Evolutionary conservation across 1,140 invertebrate species (phyloP).

Genomic region (Aphelinus certus): DNA sequence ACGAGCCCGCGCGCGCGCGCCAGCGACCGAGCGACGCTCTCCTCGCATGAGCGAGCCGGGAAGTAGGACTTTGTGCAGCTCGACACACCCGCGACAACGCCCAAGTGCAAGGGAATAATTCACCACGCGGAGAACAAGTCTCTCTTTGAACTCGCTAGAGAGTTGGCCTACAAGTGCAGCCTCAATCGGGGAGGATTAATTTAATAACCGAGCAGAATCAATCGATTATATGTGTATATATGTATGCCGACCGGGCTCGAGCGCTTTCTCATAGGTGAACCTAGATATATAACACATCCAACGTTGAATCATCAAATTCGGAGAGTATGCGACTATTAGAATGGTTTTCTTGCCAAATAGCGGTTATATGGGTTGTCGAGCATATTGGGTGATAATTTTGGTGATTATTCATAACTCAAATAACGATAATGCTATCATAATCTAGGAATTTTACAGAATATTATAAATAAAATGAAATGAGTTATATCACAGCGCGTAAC

Average conservation of each 20-base stretch:
- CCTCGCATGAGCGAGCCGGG: slow-evolving; percentile 2
- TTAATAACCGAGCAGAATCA: slow-evolving; percentile 63
- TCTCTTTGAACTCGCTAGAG: slow-evolving; percentile 39
- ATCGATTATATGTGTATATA: slow-evolving; percentile 55
- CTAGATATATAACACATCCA: no score
- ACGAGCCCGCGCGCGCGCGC: slow-evolving; percentile 11
- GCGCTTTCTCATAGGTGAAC: no score
- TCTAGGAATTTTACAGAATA: no score
- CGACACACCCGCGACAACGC: slow-evolving; percentile 8
- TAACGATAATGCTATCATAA: no score
- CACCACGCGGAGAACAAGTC: slow-evolving; percentile 22
- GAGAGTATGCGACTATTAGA: no score
- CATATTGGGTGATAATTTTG: no score
- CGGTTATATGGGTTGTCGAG: no score
- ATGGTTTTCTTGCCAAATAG: no score
- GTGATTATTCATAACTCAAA: no score
- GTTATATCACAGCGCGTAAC: no score
- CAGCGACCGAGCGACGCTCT: background rate
- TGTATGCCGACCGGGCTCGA: background rate
- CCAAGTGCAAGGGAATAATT: slow-evolving; percentile 36
- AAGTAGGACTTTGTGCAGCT: slow-evolving; percentile 11
- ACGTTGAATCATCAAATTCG: no score
- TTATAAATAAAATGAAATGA: no score
- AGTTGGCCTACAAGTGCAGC: background rate
- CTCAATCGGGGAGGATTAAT: slow-evolving; percentile 52